These are phyloP conservation scores for Eupithecia tripunctaria DNA, from an alignment of 2,888 invertebrate genomes.

Conservation along the genomic window DNA sequence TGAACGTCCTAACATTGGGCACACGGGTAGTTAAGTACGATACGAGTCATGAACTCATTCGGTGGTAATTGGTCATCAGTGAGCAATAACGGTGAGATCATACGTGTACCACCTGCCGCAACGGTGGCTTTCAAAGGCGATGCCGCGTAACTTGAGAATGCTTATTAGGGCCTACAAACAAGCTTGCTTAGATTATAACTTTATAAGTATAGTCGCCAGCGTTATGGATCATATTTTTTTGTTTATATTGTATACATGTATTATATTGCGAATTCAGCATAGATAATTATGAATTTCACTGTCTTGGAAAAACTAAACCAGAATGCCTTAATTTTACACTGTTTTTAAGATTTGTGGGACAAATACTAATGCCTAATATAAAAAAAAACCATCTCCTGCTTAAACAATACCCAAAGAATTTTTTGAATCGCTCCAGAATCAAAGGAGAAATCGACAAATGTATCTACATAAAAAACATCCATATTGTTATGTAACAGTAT, in stretches of 20 bases:
- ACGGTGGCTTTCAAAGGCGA: slow-evolving; percentile 57
- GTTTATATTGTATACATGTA: too few species aligned
- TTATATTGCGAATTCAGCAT: background rate
- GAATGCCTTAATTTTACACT: too few species aligned
- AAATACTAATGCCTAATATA: too few species aligned
- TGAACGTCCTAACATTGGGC: slow-evolving; percentile 48
- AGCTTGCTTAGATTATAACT: background rate
- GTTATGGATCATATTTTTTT: background rate
- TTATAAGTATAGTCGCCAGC: background rate
- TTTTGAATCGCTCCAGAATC: too few species aligned
- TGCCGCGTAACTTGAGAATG: slow-evolving; percentile 33
- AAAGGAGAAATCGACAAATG: too few species aligned
- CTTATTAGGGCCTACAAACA: slow-evolving; percentile 6
- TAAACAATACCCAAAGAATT: too few species aligned
- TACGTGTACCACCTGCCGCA: slow-evolving; percentile 55
- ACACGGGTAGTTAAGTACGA: slow-evolving; percentile 50
- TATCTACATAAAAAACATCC: too few species aligned
- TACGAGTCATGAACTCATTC: slow-evolving; percentile 66
- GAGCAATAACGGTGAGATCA: slow-evolving; percentile 81
- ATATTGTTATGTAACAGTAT: too few species aligned
- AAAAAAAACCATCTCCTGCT: too few species aligned
- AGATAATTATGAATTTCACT: too few species aligned
- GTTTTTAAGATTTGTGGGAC: too few species aligned
- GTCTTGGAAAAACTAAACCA: too few species aligned
- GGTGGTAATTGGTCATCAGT: slow-evolving; percentile 71